Conservation (phyloP, 2,113 vertebrate species). For the Atrichornis clamosus region DNA sequence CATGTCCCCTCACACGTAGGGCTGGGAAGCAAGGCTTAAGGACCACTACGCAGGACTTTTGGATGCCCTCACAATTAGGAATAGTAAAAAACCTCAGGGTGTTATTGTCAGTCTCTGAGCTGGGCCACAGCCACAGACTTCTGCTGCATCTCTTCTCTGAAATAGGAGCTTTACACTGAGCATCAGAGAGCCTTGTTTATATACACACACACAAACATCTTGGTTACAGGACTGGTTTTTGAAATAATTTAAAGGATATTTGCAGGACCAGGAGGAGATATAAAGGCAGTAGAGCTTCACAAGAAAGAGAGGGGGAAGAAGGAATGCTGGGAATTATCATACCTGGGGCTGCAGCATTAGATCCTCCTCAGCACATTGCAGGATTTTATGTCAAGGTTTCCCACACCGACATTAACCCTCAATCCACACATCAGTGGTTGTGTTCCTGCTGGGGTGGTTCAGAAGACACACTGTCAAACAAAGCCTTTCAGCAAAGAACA, state of each 20-base stretch:
- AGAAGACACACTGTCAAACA: background rate
- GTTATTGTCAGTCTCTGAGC: background rate
- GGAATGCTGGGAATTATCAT: background rate
- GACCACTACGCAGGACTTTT: fast-evolving
- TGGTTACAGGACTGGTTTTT: background rate
- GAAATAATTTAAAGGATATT: background rate
- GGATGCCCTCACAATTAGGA: background rate
- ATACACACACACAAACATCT: background rate
- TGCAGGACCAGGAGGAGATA: background rate
- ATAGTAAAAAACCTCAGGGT: background rate
- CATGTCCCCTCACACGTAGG: fast-evolving
- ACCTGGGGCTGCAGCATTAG: background rate
- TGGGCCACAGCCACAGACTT: fast-evolving
- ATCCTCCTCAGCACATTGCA: background rate
- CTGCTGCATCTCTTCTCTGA: background rate
- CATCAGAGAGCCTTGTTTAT: background rate
- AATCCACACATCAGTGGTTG: background rate
- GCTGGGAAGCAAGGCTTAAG: background rate
- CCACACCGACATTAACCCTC: background rate
- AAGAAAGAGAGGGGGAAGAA: background rate
- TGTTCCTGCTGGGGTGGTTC: background rate
- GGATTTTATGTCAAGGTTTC: constrained; percentile 1
- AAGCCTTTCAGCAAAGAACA: background rate
- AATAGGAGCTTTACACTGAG: background rate
- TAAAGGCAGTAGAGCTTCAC: background rate